Conservation (phyloP, 1,140 invertebrate genomes). For the Psix sp. region DNA sequence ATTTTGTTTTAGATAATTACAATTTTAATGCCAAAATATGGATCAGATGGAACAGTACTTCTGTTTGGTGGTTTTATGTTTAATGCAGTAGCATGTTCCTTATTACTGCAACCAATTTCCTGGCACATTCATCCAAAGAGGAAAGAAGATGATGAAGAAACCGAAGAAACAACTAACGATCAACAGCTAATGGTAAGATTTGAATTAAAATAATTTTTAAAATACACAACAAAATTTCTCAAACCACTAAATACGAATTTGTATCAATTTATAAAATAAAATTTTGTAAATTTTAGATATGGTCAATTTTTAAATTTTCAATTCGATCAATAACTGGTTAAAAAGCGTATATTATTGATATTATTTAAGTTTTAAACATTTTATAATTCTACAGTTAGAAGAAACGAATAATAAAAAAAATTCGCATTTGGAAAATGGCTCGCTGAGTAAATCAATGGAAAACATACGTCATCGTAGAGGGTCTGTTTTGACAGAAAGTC, state of each 20-base stretch:
- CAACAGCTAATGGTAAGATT: constrained; percentile 25
- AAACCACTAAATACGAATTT: too few species aligned
- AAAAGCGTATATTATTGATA: too few species aligned
- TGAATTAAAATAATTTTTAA: too few species aligned
- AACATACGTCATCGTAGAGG: constrained; percentile 41
- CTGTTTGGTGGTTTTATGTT: constrained; percentile 81
- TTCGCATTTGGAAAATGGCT: constrained; percentile 5
- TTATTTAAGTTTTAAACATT: too few species aligned
- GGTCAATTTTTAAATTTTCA: too few species aligned
- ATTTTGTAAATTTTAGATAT: too few species aligned
- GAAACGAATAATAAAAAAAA: constrained; percentile 27
- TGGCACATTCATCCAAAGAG: constrained; percentile 79
- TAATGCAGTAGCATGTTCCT: constrained; percentile 80
- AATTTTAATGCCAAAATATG: constrained; percentile 78
- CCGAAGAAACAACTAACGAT: constrained; percentile 49
- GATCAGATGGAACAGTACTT: constrained; percentile 78
- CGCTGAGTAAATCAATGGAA: constrained; percentile 52
- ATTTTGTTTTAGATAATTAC: constrained; percentile 53
- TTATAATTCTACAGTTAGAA: constrained; percentile 11
- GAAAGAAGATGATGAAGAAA: constrained; percentile 62
- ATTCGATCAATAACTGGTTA: too few species aligned
- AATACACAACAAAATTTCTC: too few species aligned
- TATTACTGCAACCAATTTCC: constrained; percentile 82
- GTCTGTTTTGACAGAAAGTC: constrained; percentile 54
- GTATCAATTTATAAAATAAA: too few species aligned